Percentiles rank a stretch among this genome's conserved stretches.
Evolutionary conservation across 2,113 vertebrate genomes (phyloP).

Genomic region (Charadrius vociferus): DNA sequence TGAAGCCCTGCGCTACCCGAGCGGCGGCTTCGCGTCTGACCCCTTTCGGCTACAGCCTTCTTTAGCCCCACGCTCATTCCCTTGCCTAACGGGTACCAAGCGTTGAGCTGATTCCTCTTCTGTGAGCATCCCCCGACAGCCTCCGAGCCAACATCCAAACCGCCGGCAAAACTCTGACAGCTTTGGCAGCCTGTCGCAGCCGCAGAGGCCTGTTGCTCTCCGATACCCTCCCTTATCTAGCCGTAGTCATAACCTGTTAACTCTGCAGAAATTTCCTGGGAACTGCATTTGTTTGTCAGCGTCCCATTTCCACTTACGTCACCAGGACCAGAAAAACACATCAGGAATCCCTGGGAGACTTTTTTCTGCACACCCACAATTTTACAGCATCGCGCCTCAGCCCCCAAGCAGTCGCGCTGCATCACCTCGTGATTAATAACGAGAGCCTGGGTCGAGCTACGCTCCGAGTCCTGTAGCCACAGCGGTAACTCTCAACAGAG

Average conservation of each 20-base stretch:
- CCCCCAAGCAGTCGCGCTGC: rapidly evolving
- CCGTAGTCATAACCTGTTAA: neutral
- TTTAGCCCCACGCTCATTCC: neutral
- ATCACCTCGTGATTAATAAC: rapidly evolving
- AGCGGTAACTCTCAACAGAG: neutral
- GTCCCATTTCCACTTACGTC: neutral
- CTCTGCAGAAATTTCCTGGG: neutral
- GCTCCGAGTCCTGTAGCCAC: neutral
- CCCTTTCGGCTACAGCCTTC: neutral
- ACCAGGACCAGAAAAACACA: neutral
- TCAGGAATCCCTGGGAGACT: neutral
- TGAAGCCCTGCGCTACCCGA: rapidly evolving
- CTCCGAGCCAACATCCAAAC: rapidly evolving
- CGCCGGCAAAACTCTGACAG: neutral
- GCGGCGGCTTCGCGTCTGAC: neutral
- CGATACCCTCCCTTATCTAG: neutral
- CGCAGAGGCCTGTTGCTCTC: neutral
- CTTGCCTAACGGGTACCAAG: neutral
- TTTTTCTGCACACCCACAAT: neutral
- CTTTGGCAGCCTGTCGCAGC: neutral
- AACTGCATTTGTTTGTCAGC: neutral
- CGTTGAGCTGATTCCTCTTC: rapidly evolving
- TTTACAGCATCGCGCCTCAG: neutral
- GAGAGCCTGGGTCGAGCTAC: rapidly evolving
- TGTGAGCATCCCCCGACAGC: neutral